These are phyloP conservation scores for Microctenopoma lineatum DNA, from an alignment of 2,797 vertebrate species.

Conservation along the genomic window DNA sequence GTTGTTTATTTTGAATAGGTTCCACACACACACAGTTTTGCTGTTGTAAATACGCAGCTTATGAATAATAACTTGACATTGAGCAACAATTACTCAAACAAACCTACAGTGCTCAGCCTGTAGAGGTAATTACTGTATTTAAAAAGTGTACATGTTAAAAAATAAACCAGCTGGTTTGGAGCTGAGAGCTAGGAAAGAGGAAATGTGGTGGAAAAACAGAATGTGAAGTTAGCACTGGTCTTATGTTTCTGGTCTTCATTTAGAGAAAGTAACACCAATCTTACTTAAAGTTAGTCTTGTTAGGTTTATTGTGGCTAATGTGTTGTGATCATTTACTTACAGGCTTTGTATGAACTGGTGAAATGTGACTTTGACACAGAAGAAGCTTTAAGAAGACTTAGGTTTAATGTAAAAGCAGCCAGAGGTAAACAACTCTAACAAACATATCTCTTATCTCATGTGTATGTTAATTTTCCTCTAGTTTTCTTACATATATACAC, in stretches of 20 bases:
- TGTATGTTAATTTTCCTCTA: too few species aligned
- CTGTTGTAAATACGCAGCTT: background rate
- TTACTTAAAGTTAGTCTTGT: background rate
- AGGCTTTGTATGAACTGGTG: conserved; percentile 97
- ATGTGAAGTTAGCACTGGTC: too few species aligned
- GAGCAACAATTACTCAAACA: background rate
- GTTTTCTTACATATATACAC: background rate
- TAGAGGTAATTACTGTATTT: background rate
- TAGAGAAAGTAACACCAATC: background rate
- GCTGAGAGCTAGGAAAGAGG: background rate
- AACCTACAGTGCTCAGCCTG: background rate
- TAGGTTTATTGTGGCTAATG: background rate
- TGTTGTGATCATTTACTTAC: conserved; percentile 16
- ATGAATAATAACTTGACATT: background rate
- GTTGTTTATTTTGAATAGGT: background rate
- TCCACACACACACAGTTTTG: too few species aligned
- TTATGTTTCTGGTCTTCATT: background rate
- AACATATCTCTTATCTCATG: background rate
- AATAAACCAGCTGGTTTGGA: background rate
- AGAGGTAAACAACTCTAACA: conserved; percentile 85
- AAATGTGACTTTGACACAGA: conserved; percentile 97
- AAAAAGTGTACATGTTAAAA: background rate
- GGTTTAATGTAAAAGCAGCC: conserved; percentile 94
- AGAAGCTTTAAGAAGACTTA: conserved; percentile 93
- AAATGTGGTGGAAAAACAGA: too few species aligned